Conservation (phyloP, 2,113 vertebrate species). For the Dissostichus mawsoni region DNA sequence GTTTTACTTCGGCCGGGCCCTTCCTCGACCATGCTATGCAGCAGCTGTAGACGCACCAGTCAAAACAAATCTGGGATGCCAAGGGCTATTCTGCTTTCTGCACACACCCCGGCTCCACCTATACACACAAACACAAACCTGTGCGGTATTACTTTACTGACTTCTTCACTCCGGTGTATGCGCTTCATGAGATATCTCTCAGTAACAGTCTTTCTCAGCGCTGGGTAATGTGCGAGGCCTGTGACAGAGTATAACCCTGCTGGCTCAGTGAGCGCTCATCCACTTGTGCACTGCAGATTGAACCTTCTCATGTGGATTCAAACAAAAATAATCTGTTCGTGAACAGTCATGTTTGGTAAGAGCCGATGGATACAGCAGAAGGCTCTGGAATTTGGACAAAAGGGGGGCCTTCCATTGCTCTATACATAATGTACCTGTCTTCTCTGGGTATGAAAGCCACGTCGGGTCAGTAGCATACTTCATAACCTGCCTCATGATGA, state of each 20-base stretch:
- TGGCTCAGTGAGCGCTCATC: conserved; percentile 15
- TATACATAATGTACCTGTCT: conserved; percentile 22
- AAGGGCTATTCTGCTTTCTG: conserved; percentile 74
- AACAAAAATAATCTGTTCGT: conserved; percentile 70
- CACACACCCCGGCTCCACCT: conserved; percentile 68
- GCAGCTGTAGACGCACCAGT: conserved; percentile 78
- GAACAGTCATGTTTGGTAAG: conserved; percentile 67
- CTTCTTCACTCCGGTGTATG: conserved; percentile 10
- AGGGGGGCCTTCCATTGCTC: conserved; percentile 15
- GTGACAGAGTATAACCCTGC: conserved; percentile 31
- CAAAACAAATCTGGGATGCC: conserved; percentile 78
- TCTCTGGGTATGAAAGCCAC: conserved; percentile 24
- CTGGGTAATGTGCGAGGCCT: conserved; percentile 19
- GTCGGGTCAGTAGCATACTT: conserved; percentile 35
- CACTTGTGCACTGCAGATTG: conserved; percentile 16
- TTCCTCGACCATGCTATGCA: conserved; percentile 66
- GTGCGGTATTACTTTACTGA: conserved; percentile 26
- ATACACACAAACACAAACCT: conserved; percentile 73
- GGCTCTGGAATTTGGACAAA: conserved; percentile 52
- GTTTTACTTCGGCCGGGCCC: conserved; percentile 78
- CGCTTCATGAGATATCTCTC: conserved; percentile 4
- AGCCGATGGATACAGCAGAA: conserved; percentile 59
- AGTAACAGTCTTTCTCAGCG: background rate
- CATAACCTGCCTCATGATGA: conserved; percentile 38
- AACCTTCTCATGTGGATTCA: conserved; percentile 58